Conservation (phyloP, 2,888 invertebrate genomes). For the Asteroscopus sphinx region DNA sequence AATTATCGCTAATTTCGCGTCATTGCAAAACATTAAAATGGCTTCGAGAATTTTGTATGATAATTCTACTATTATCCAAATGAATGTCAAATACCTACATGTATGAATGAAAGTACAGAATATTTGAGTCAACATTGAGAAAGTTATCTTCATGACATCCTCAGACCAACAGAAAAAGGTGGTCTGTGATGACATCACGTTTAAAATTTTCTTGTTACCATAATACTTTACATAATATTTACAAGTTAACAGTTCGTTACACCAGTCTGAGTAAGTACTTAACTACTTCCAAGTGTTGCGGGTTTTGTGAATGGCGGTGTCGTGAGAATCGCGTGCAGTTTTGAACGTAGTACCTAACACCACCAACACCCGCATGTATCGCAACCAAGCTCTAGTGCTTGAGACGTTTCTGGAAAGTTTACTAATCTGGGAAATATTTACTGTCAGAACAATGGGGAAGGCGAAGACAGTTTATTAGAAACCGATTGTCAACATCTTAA, state of each 20-base stretch:
- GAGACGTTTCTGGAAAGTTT: constrained; percentile 75
- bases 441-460: constrained; percentile 74
- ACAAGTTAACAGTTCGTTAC: constrained; percentile 49
- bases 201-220: not conserved
- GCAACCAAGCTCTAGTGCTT: constrained; percentile 58
- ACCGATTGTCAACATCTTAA: constrained; percentile 44
- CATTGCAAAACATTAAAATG: constrained; percentile 9
- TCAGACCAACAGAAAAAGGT: too few species aligned
- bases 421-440: constrained; percentile 74
- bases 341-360: constrained; percentile 53
- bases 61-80: constrained; percentile 14
- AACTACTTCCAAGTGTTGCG: constrained; percentile 43
- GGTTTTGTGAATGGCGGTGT: constrained; percentile 59
- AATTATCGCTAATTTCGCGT: not conserved
- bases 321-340: constrained; percentile 73
- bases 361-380: constrained; percentile 63
- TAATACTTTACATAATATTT: constrained; percentile 4
- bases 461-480: constrained; percentile 60
- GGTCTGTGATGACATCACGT: not conserved
- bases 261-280: constrained; percentile 47
- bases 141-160: constrained; percentile 20
- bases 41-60: constrained; percentile 5
- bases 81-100: constrained; percentile 28
- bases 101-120: constrained; percentile 38
- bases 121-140: constrained; percentile 15